phyloP scores from a whole-genome alignment of 2,888 invertebrate species.

The Tolmerus cingulatus region DNA sequence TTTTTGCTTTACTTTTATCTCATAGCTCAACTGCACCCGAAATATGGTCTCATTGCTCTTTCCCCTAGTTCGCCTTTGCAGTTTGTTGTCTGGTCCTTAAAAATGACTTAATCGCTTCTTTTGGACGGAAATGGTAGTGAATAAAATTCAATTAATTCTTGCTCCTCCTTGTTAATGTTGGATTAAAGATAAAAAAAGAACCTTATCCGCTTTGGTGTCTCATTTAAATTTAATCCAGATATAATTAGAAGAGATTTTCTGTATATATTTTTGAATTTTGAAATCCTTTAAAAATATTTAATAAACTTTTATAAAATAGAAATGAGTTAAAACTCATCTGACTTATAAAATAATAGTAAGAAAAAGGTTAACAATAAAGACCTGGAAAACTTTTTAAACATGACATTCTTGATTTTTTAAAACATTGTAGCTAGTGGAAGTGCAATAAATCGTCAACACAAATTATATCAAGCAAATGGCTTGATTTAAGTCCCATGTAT shows the following conservation, averaged over 20 bases:
- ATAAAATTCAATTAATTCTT: not conserved
- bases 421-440: too few species aligned
- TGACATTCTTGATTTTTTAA: too few species aligned
- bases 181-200: not conserved
- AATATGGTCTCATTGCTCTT: not conserved
- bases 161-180: not conserved
- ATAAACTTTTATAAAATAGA: too few species aligned
- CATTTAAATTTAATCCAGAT: not conserved
- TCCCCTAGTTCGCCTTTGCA: not conserved
- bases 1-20: constrained; percentile 1
- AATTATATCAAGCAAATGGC: not conserved
- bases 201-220: not conserved
- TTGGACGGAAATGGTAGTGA: not conserved
- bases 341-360: too few species aligned
- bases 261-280: too few species aligned
- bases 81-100: not conserved
- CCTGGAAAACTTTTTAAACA: too few species aligned
- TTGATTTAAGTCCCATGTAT: not conserved
- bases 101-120: not conserved
- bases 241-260: not conserved
- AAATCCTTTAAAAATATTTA: too few species aligned
- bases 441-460: too few species aligned
- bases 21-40: constrained; percentile 2
- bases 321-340: too few species aligned
- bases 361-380: too few species aligned